Evolutionary conservation across 2,113 vertebrate species (phyloP), one percentile per base, ranked within the genome.

Genomic region (Redunca redunca): DNA sequence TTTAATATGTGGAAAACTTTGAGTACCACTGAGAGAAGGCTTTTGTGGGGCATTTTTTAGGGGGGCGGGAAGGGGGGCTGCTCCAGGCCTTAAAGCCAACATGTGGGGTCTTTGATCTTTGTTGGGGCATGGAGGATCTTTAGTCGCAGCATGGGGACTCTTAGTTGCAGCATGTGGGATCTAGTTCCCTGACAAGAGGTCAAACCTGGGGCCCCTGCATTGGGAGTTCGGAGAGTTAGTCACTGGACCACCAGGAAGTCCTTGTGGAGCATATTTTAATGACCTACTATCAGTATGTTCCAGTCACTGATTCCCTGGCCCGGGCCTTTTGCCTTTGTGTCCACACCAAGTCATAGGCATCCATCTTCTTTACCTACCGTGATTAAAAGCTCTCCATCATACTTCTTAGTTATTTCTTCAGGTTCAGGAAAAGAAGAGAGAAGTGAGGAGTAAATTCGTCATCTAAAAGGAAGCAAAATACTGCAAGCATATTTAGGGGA

Each of bases 1-100:
- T 81, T 46, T 57, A 23, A 14, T 64, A 5, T 17, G 40, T 46
- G 52, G 46, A 57, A 55, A 86, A 67, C 33, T 92, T 62, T 62
- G 36, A 43, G 28, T 33, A 33, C 58, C 46, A n/a, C 64, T 3
- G 28, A 53, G 58, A 60, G 19, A 53, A 67, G 58, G 58, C 23
- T 88, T 89, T 77, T 15, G 17, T 55, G 74, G 58, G 30, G 11
- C 30, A 77, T 13, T 67, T 67, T 67, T 64, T 60, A 1, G 55
- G 55, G 55, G 12, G 0, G 8, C 17, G 17, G 10, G 10, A 0
- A n/a, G 1, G 7, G 33, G 2, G 5, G 21, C 43, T 43, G 36
- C 40, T 43, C 40, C 21, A 43, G 40, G 40, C 26, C 40, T 43
- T 77, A 43, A 77, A 7, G 71, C 36, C 40, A 77, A 40, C 71